Evolutionary conservation across 2,113 vertebrate species (phyloP), one percentile per base, ranked within the genome.

Genomic region (Oreochromis spilurus): DNA sequence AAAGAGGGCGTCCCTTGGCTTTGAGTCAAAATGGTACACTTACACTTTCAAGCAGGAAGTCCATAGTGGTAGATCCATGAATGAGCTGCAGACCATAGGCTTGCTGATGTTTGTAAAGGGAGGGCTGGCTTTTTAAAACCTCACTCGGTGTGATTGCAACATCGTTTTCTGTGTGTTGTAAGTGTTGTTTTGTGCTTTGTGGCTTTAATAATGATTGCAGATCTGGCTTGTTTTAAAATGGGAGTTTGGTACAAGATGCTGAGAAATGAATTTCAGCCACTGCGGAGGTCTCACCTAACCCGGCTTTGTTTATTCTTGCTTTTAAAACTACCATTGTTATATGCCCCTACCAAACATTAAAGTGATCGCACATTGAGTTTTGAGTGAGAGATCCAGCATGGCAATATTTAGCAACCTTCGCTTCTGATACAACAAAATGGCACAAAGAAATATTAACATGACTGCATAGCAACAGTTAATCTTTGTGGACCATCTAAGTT

Each of bases 1-100:
- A 77, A 62, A 72, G 50, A 93, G 90, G 92, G 86, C 75, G 90
- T 94, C 89, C 85, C 91, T 90, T 90, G 92, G 89, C 88, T 82
- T 75, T 72, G 91, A 90, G 81, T 95, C 93, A 95, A 79, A 75
- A 17, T 93, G 82, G 89, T 91, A 84, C 84, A 92, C 93, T 91
- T 91, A 84, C 85, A 92, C 93, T 91, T 89, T 91, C 84, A 75
- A 82, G 62, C 85, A 54, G 86, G 86, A 85, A 88, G 85, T 87
- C 80, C 80, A 54, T 82, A 88, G 88, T 88, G 43, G 45, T 57
- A 77, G 77, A 91, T 92, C 91, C 87, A 92, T 95, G 94, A 95
- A 95, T 95, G 94, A 93, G 83, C 84, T 88, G 72, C 82, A 84
- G 38, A 87, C 70, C 86, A 60, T 83, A 48, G 84, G 60, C 85